A percentile compares a stretch with the other conserved stretches of the same genome.
Conservation (phyloP, 2,888 invertebrate species). For the Lomographa bimaculata region DNA sequence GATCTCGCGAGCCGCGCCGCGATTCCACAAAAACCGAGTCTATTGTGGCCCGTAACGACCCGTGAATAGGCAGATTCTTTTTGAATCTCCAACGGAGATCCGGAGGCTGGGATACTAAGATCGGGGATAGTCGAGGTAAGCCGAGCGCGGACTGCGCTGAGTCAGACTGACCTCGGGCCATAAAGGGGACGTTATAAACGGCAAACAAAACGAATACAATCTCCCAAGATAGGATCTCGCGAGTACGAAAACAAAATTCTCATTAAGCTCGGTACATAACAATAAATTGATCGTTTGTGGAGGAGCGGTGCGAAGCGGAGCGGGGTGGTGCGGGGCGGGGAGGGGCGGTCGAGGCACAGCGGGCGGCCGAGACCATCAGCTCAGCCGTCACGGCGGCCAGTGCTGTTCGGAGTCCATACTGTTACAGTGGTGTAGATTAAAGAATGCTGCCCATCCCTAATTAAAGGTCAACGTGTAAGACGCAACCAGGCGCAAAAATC, state of each 20-base stretch:
- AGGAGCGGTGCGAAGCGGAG: conserved; percentile 13
- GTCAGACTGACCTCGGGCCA: conserved; percentile 15
- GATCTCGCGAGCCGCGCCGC: conserved; percentile 20
- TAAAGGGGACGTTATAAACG: conserved; percentile 8
- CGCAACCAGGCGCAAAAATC: no score
- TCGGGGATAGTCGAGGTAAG: no score
- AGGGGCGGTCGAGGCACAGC: conserved; percentile 6
- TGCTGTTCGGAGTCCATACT: no score
- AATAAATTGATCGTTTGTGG: conserved; percentile 36
- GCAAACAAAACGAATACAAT: conserved; percentile 8
- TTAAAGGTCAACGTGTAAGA: no score
- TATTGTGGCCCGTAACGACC: conserved; percentile 32
- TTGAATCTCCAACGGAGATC: not conserved
- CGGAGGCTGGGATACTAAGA: no score
- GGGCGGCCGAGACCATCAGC: no score
- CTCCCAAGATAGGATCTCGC: conserved; percentile 24
- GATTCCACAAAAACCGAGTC: conserved; percentile 19
- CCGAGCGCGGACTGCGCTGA: no score
- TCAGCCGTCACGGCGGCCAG: conserved; percentile 9
- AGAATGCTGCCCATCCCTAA: no score
- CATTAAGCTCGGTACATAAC: conserved; percentile 31
- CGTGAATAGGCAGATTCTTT: conserved; percentile 14
- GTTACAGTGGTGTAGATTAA: no score
- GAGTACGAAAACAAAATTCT: conserved; percentile 32
- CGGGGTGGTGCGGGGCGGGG: no score